Percentiles rank a stretch among this genome's conserved stretches.
Conservation (phyloP, 2,888 invertebrate genomes). For the Heliconius charithonia region DNA sequence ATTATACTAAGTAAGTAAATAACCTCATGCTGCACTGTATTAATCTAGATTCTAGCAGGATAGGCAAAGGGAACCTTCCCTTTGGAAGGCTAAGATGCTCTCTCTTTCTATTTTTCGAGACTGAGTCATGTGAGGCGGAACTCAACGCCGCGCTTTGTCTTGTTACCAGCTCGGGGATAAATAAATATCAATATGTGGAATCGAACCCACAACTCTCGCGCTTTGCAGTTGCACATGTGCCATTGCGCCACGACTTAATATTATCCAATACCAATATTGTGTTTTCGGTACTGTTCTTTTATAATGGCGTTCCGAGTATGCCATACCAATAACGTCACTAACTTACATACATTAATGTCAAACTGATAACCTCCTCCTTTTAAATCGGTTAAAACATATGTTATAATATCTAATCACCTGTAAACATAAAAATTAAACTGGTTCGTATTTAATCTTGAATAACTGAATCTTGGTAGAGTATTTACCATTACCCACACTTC, state of each 20-base stretch:
- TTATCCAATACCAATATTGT: too few species aligned
- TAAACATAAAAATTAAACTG: constrained; percentile 86
- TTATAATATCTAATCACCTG: constrained; percentile 54
- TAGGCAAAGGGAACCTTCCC: not conserved
- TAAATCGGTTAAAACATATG: not conserved
- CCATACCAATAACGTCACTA: too few species aligned
- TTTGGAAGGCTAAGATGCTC: not conserved
- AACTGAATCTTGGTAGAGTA: constrained; percentile 86
- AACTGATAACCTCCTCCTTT: too few species aligned
- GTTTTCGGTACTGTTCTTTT: too few species aligned
- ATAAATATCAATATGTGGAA: not conserved
- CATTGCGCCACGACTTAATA: too few species aligned
- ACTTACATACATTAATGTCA: too few species aligned
- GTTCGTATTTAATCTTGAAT: constrained; percentile 83
- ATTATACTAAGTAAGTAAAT: too few species aligned
- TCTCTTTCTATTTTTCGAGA: too few species aligned
- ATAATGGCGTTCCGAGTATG: too few species aligned
- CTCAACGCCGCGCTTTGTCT: not conserved
- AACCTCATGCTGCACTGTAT: too few species aligned
- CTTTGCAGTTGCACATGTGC: not conserved
- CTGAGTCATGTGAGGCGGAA: too few species aligned
- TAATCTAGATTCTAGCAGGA: not conserved
- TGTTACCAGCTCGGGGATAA: not conserved
- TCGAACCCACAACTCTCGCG: not conserved
- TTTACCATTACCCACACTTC: constrained; percentile 88